Evolutionary conservation across 1,140 invertebrate genomes (phyloP).

Genomic region (Mycetomoellerius zeteki): DNA sequence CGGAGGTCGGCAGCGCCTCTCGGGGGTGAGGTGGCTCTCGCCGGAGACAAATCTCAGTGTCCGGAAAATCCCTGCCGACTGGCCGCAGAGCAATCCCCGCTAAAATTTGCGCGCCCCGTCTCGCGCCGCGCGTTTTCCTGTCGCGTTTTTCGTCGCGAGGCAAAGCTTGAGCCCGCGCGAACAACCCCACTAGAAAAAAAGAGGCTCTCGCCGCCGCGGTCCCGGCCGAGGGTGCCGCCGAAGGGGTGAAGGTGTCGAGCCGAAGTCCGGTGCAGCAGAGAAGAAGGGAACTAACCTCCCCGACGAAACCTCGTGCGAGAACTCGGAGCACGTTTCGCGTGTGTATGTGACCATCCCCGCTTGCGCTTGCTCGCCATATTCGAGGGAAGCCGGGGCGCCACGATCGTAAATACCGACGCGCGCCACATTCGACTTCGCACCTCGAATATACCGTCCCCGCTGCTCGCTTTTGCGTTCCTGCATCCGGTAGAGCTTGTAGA

Average conservation of each 20-base stretch:
- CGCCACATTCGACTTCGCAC: slow-evolving; percentile 47
- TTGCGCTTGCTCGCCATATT: slow-evolving; percentile 48
- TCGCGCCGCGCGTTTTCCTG: slow-evolving; percentile 16
- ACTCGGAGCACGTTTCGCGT: slow-evolving; percentile 33
- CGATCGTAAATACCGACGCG: slow-evolving; percentile 48
- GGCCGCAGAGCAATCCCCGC: slow-evolving; percentile 61
- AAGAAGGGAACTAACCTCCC: slow-evolving; percentile 71
- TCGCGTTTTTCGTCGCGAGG: neutral
- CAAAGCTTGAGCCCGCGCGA: neutral
- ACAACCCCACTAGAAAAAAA: neutral
- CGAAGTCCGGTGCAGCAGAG: slow-evolving; percentile 26
- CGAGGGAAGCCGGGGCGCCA: slow-evolving; percentile 40
- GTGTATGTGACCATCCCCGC: neutral
- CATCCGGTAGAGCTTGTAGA: neutral
- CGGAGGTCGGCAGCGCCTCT: slow-evolving; percentile 83
- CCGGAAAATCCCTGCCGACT: slow-evolving; percentile 83
- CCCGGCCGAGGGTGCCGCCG: slow-evolving; percentile 17
- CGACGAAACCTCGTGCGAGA: slow-evolving; percentile 70
- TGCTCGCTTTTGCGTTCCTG: neutral
- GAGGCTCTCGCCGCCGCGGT: neutral
- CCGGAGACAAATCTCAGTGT: slow-evolving; percentile 84
- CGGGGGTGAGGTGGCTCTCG: slow-evolving; percentile 78
- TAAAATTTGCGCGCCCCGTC: slow-evolving; percentile 57
- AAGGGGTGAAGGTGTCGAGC: slow-evolving; percentile 35
- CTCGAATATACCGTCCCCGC: neutral